Conservation (phyloP, 2,797 vertebrate genomes). For the Helicolenus hilgendorfi region DNA sequence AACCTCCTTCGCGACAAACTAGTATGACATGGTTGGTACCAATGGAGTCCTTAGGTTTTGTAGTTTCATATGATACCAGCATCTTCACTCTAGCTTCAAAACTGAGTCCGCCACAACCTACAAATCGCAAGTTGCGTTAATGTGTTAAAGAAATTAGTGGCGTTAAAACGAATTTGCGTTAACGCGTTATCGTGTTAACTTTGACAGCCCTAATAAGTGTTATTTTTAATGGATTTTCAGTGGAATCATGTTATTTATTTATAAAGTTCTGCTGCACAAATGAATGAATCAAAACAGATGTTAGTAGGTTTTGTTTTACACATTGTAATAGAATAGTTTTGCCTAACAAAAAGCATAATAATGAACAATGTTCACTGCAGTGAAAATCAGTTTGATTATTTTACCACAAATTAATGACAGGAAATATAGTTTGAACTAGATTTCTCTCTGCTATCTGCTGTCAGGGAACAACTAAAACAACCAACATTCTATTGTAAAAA, state of each 20-base stretch:
- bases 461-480: not conserved
- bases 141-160: too few species aligned
- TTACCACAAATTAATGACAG: not conserved
- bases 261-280: not conserved
- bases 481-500: not conserved
- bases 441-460: not conserved
- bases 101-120: too few species aligned
- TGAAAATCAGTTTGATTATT: not conserved
- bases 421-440: not conserved
- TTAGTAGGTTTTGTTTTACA: not conserved
- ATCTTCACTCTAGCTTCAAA: too few species aligned
- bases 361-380: not conserved
- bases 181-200: too few species aligned
- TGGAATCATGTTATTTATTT: not conserved
- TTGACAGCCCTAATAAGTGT: too few species aligned
- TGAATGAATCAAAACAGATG: not conserved
- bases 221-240: not conserved
- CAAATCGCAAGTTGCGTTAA: too few species aligned
- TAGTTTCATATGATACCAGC: too few species aligned
- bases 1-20: too few species aligned
- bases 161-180: too few species aligned
- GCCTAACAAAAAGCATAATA: not conserved
- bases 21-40: too few species aligned
- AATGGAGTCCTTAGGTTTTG: too few species aligned
- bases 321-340: too few species aligned